Base-by-base conservation (phyloP, 2,888 invertebrate genomes). In the Parnassius apollo region DNA sequence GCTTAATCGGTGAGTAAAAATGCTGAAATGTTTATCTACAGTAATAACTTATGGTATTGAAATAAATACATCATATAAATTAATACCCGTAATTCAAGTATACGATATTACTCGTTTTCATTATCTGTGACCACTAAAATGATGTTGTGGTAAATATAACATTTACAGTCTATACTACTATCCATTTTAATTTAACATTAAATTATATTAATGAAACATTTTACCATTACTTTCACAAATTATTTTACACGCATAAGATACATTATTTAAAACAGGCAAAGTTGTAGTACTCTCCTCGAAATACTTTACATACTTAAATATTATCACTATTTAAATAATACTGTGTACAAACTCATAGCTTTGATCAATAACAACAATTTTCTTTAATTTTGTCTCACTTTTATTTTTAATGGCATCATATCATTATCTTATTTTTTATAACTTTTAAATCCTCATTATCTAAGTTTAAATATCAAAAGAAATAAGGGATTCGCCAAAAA, bases 241-340 rank as follows among this genome's bases (percentile, higher is more conserved):
- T 35, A 35, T 35, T 35, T 35, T 35, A 35, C 7, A 35, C 35
- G 7, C 35, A 35, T 35, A 35, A 35, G 35, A 35, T 7, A 35
- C 35, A 35, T 35, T 3, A 35, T 7, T 35, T 35, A 7, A 35
- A 35, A 7, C 0, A 35, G 35, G 35, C 4, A 35, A 35, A 35
- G 35, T 35, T 35, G 7, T 7, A 51, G 54, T 42, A 42, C 35
- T 46, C 1, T 46, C 9, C 25, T 12, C 25, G 25, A 48, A 35
- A 35, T 57, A 12, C 9, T 13, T 13, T 42, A 53, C 48, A n/a
- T 42, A 57, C 1, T 42, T 57, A 13, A 57, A 35, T 22, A 60
- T 56, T 68, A 71, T 71, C 67, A 74, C 69, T 71, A 65, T 22
- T 53, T 55, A 65, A 55, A 69, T 74, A 74, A 74, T 74, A 74